phyloP scores from a whole-genome alignment of 1,140 invertebrate genomes.

The Harlomillsia oculata region DNA sequence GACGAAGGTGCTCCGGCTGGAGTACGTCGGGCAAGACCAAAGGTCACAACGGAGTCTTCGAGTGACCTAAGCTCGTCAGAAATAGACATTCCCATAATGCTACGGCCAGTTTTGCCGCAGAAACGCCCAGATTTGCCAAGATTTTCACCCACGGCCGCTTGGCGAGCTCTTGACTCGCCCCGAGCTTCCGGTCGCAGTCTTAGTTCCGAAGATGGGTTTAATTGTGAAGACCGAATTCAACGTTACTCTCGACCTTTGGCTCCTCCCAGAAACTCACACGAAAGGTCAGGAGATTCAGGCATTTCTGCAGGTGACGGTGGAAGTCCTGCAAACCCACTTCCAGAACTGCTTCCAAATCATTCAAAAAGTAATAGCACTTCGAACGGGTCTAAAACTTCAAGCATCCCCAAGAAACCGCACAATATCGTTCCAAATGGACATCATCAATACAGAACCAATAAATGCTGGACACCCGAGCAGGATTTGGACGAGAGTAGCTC shows the following conservation, averaged over 20 bases:
- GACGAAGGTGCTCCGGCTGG: neutral
- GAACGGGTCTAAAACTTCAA: neutral
- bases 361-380: conserved; percentile 4
- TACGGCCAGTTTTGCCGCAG: conserved; percentile 65
- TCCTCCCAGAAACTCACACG: conserved; percentile 40
- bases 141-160: conserved; percentile 72
- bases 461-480: conserved; percentile 67
- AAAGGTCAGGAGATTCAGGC: conserved; percentile 67
- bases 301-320: conserved; percentile 58
- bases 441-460: neutral
- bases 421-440: conserved; percentile 6
- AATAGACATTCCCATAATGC: conserved; percentile 53
- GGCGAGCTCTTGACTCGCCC: conserved; percentile 52
- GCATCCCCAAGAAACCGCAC: neutral
- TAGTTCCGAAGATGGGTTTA: conserved; percentile 30
- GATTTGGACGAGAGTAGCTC: conserved; percentile 58
- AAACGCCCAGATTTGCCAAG: conserved; percentile 61
- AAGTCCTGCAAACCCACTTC: conserved; percentile 23
- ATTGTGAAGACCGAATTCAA: conserved; percentile 43
- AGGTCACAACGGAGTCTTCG: conserved; percentile 20
- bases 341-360: conserved; percentile 1
- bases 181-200: conserved; percentile 39
- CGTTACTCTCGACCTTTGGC: conserved; percentile 46
- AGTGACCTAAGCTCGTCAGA: conserved; percentile 36
- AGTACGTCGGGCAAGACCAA: neutral